Conservation (phyloP, 2,888 invertebrate species). For the Macrosiphum euphorbiae region DNA sequence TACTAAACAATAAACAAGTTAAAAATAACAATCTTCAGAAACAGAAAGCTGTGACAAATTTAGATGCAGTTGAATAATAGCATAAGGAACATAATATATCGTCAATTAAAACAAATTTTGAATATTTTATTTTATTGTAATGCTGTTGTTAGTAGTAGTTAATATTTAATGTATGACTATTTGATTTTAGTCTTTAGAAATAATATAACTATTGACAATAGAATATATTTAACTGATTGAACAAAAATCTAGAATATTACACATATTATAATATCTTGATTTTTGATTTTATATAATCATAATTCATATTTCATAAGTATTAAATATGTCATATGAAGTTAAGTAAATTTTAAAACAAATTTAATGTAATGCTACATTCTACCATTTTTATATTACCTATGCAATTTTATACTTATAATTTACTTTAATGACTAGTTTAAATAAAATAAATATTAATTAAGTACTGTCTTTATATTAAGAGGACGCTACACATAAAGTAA, state of each 20-base stretch:
- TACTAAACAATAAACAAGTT: neutral
- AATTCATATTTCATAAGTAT: neutral
- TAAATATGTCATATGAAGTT: neutral
- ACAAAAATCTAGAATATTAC: neutral
- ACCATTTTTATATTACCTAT: neutral
- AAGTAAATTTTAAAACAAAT: neutral
- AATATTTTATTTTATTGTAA: neutral
- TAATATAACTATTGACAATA: neutral
- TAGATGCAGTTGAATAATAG: neutral
- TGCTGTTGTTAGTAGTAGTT: neutral
- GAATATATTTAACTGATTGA: neutral
- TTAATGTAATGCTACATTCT: neutral
- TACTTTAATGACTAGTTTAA: neutral
- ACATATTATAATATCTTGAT: neutral
- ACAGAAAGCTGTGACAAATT: neutral
- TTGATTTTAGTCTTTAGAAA: neutral
- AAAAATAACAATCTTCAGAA: neutral
- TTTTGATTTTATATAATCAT: neutral
- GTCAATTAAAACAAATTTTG: neutral
- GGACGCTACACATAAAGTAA: too few species aligned
- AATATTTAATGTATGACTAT: neutral
- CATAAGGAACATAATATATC: neutral
- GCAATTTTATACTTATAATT: neutral
- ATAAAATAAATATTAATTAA: neutral
- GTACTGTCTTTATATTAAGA: neutral